Conservation (phyloP, 1,140 invertebrate genomes). For the Drosophila nigrodunni region DNA sequence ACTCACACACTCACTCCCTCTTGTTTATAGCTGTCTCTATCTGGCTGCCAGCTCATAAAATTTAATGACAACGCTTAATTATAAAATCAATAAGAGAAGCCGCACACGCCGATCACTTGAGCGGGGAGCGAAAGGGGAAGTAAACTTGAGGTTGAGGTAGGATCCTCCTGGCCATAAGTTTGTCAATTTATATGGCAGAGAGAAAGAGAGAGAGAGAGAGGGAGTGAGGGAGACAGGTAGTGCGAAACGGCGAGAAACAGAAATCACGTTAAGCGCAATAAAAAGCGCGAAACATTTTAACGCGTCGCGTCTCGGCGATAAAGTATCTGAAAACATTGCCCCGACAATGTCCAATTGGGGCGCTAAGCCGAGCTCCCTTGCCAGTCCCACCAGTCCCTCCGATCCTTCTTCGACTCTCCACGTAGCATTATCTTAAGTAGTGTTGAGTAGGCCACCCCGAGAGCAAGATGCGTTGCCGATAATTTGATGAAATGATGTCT, state of each 20-base stretch:
- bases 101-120: slow-evolving; percentile 61
- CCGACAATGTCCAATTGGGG: slow-evolving; percentile 70
- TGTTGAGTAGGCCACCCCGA: slow-evolving; percentile 57
- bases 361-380: slow-evolving; percentile 54
- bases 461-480: slow-evolving; percentile 46
- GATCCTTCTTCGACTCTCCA: slow-evolving; percentile 19
- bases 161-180: slow-evolving; percentile 66
- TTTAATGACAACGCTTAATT: slow-evolving; percentile 84
- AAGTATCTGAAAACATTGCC: slow-evolving; percentile 81
- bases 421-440: slow-evolving; percentile 72
- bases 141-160: slow-evolving; percentile 12
- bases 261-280: slow-evolving; percentile 82
- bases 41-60: slow-evolving; percentile 64
- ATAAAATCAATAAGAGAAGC: slow-evolving; percentile 83
- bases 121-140: slow-evolving; percentile 6
- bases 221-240: slow-evolving; percentile 13
- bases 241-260: slow-evolving; percentile 39
- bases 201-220: slow-evolving; percentile 17
- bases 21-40: background rate
- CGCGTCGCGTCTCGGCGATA: slow-evolving; percentile 76
- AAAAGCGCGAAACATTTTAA: slow-evolving; percentile 83
- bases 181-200: slow-evolving; percentile 74
- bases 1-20: background rate
- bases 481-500: slow-evolving; percentile 82
- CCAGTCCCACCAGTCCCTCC: slow-evolving; percentile 10